phyloP scores from a whole-genome alignment of 1,140 invertebrate genomes.

The Scaptomyza montana region DNA sequence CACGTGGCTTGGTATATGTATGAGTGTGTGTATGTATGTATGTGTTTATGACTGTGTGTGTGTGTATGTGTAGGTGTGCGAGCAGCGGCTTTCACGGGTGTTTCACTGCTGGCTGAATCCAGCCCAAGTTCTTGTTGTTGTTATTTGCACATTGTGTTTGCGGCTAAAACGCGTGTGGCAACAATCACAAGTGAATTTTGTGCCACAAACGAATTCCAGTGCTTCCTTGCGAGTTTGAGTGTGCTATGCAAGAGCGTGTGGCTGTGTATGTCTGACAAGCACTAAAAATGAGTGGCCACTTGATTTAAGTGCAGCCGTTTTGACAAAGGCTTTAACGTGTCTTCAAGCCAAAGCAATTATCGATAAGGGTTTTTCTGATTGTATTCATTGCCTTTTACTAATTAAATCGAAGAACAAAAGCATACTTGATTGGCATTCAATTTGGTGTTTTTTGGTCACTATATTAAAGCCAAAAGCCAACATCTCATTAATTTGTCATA shows the following conservation, averaged over 20 bases:
- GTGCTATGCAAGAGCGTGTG: constrained; percentile 25
- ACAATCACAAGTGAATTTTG: constrained; percentile 69
- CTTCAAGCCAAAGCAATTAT: constrained; percentile 57
- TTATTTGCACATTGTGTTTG: constrained; percentile 48
- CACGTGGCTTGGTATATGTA: constrained; percentile 1
- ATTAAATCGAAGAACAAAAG: constrained; percentile 17
- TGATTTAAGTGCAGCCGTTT: constrained; percentile 58
- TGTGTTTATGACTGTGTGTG: no score
- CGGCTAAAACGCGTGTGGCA: constrained; percentile 50
- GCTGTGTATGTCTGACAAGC: constrained; percentile 39
- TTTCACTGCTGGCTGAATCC: constrained; percentile 54
- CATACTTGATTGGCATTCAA: constrained; percentile 22
- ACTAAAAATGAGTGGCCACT: constrained; percentile 73
- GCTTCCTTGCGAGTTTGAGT: constrained; percentile 29
- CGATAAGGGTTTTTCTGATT: constrained; percentile 4
- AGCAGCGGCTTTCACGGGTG: constrained; percentile 53
- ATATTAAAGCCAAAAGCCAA: constrained; percentile 2
- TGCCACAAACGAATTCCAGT: constrained; percentile 36
- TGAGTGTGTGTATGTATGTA: constrained; percentile 15
- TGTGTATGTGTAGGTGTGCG: constrained; percentile 6
- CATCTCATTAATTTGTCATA: constrained; percentile 32
- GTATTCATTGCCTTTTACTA: constrained; percentile 7
- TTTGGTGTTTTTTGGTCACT: not conserved
- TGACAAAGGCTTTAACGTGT: constrained; percentile 31
- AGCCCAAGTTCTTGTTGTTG: constrained; percentile 17